A percentile compares a stretch with the other conserved stretches of the same genome.
phyloP scores from a whole-genome alignment of 2,888 invertebrate species.

The Exephanes ischioxanthus region DNA sequence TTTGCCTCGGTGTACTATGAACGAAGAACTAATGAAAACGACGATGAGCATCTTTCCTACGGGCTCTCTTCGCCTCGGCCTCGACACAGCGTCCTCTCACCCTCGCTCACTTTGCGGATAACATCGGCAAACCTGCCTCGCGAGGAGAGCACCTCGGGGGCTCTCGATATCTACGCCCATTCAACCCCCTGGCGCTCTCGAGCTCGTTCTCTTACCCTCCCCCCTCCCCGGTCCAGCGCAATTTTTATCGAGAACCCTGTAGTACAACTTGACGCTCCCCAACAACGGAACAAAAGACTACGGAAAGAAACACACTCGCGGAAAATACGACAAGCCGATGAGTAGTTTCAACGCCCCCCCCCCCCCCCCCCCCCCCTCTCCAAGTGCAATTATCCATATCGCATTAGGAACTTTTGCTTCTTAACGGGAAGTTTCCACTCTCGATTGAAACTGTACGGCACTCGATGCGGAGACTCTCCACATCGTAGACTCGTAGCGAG shows the following conservation, averaged over 20 bases:
- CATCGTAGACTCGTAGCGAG: background rate
- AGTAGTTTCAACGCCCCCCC: background rate
- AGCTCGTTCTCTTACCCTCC: constrained; percentile 20
- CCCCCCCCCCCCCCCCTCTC: no score
- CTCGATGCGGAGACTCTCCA: background rate
- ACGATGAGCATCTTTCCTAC: constrained; percentile 20
- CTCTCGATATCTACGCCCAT: constrained; percentile 39
- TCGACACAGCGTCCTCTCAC: background rate
- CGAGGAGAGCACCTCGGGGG: constrained; percentile 59
- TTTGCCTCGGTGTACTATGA: constrained; percentile 16
- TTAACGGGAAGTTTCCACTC: constrained; percentile 14
- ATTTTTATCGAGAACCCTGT: constrained; percentile 43
- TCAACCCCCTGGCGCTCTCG: constrained; percentile 47
- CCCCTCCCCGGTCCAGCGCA: constrained; percentile 24
- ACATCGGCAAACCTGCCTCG: constrained; percentile 75
- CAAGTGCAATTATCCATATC: background rate
- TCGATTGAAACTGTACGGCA: background rate
- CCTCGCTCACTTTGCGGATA: constrained; percentile 67
- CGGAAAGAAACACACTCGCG: constrained; percentile 19
- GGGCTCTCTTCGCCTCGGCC: background rate
- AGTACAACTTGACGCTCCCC: constrained; percentile 9
- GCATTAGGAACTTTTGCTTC: constrained; percentile 39
- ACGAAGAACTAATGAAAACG: constrained; percentile 43
- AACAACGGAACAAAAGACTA: constrained; percentile 13
- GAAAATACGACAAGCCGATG: constrained; percentile 37